Conservation (phyloP, 1,140 invertebrate species). For the Brachionus sp. region DNA sequence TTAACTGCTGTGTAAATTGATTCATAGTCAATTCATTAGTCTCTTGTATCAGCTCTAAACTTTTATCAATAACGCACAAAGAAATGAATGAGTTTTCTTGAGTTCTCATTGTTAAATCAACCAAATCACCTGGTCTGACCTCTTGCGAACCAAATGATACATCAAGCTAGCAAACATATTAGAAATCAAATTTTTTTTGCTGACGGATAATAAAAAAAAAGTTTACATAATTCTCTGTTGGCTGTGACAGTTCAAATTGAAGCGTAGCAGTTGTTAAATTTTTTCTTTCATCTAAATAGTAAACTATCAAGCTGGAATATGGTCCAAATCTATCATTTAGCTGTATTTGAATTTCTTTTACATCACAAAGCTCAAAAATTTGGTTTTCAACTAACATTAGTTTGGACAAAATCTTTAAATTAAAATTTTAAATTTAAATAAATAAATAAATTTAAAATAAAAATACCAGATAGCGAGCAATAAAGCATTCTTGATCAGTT, state of each 20-base stretch:
- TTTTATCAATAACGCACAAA: slow-evolving; percentile 32
- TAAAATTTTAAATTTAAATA: not conserved
- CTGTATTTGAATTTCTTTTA: not conserved
- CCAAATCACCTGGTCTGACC: not conserved
- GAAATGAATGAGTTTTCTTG: not conserved
- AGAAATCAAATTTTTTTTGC: not conserved
- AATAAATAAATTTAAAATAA: not conserved
- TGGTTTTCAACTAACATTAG: not conserved
- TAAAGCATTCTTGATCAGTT: not conserved
- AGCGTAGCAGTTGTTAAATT: not conserved
- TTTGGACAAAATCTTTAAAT: not conserved
- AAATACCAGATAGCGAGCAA: not conserved
- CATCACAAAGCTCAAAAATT: not conserved
- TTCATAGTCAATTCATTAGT: not conserved
- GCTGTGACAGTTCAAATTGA: not conserved
- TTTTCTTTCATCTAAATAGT: not conserved
- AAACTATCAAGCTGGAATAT: not conserved
- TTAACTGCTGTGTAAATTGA: not conserved
- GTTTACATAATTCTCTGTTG: not conserved
- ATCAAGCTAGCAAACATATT: not conserved
- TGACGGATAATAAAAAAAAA: not conserved
- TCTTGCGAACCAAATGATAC: not conserved
- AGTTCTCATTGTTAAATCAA: not conserved
- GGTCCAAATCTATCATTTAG: not conserved
- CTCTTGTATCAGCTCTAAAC: slow-evolving; percentile 1